These are phyloP conservation scores for Pristis pectinata DNA, from an alignment of 2,797 vertebrate species.

Conservation along the genomic window DNA sequence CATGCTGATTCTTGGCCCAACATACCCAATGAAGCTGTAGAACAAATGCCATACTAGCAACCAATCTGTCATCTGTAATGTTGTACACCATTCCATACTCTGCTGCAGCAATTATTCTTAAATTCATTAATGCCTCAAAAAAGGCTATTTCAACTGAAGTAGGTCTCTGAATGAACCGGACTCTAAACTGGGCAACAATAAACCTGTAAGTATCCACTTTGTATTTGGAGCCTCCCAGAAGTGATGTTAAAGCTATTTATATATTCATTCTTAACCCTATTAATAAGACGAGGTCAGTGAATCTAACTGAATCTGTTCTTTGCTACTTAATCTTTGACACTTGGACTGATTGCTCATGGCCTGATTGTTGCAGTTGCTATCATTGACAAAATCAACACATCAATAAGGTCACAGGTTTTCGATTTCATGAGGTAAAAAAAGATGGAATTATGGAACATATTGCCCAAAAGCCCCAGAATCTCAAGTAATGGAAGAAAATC, in stretches of 20 bases:
- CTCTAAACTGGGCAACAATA: not conserved
- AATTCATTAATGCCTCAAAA: not conserved
- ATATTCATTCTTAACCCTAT: not conserved
- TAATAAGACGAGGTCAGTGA: not conserved
- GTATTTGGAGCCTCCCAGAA: not conserved
- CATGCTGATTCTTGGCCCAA: not conserved
- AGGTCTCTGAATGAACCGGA: not conserved
- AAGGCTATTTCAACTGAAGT: not conserved
- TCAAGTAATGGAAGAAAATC: not conserved
- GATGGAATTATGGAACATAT: not conserved
- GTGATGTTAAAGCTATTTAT: not conserved
- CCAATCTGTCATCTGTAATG: not conserved
- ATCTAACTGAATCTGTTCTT: not conserved
- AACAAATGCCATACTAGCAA: not conserved
- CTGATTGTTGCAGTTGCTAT: not conserved
- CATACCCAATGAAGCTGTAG: not conserved
- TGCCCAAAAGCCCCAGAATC: not conserved
- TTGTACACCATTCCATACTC: not conserved
- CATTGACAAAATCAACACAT: not conserved
- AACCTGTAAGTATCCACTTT: not conserved
- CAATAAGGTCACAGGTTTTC: not conserved
- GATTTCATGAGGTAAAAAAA: not conserved
- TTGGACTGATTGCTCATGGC: not conserved
- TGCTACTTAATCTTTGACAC: not conserved
- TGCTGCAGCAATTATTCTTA: not conserved